These are phyloP conservation scores for Cyprinodon diabolis DNA, from an alignment of 2,797 vertebrate genomes.

Conservation along the genomic window DNA sequence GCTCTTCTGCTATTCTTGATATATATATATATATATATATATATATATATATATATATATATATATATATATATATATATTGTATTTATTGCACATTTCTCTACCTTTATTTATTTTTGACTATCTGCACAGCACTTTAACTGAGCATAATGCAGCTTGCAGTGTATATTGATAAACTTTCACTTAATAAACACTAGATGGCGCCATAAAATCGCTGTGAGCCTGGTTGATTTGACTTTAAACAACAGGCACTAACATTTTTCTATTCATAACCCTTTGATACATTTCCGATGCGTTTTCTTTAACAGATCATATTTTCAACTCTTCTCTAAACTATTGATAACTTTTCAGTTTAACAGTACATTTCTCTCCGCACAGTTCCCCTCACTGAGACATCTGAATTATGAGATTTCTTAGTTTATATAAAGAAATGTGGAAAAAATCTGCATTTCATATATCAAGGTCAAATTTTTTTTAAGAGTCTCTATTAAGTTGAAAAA, in stretches of 20 bases:
- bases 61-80: no score
- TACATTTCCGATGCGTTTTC: slow-evolving; percentile 13
- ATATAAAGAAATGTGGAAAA: background rate
- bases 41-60: no score
- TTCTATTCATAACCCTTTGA: slow-evolving; percentile 8
- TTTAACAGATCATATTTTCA: no score
- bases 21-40: no score
- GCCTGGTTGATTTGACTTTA: background rate
- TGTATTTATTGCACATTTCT: no score
- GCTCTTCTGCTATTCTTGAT: no score
- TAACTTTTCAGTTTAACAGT: no score
- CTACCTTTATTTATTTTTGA: no score
- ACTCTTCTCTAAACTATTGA: no score
- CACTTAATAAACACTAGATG: slow-evolving; percentile 43
- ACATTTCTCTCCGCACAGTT: no score
- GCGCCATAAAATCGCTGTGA: slow-evolving; percentile 4
- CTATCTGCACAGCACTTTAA: no score
- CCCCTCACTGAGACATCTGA: background rate
- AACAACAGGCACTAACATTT: background rate
- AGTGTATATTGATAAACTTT: background rate
- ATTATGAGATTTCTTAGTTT: no score
- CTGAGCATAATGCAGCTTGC: background rate
- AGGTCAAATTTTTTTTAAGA: background rate
- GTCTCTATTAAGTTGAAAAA: background rate
- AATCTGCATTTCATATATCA: background rate